Conservation (phyloP, 2,888 invertebrate species). For the Magallana nippona region DNA sequence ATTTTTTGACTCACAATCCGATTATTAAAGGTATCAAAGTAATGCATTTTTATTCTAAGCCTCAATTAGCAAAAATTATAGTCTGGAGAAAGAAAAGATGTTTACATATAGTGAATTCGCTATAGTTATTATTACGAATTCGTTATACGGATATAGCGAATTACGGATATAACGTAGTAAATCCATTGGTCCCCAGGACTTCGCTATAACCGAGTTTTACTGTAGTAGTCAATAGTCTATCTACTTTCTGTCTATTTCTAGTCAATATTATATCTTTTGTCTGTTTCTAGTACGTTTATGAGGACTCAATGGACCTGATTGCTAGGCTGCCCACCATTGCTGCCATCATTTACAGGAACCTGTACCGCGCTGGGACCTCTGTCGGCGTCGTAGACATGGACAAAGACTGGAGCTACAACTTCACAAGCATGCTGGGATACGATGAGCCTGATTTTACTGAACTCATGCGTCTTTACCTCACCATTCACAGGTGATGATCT, state of each 20-base stretch:
- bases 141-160: no score
- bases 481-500: constrained; percentile 87
- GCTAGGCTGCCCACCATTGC: constrained; percentile 96
- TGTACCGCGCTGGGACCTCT: constrained; percentile 88
- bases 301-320: constrained; percentile 96
- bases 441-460: constrained; percentile 90
- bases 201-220: no score
- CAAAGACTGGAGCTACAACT: constrained; percentile 96
- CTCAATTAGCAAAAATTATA: no score
- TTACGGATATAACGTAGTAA: no score
- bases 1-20: no score
- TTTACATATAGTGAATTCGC: no score
- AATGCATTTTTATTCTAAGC: no score
- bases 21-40: no score
- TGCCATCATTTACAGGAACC: constrained; percentile 95
- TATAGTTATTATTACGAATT: no score
- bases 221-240: not conserved
- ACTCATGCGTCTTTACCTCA: constrained; percentile 94
- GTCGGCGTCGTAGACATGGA: constrained; percentile 92
- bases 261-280: not conserved
- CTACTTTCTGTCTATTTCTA: not conserved
- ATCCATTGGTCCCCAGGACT: no score
- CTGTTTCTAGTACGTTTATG: constrained; percentile 86
- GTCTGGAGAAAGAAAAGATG: no score
- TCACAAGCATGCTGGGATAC: constrained; percentile 93